These are phyloP conservation scores for Paradoxurus hermaphroditus DNA, from an alignment of 2,113 vertebrate species.

Conservation along the genomic window DNA sequence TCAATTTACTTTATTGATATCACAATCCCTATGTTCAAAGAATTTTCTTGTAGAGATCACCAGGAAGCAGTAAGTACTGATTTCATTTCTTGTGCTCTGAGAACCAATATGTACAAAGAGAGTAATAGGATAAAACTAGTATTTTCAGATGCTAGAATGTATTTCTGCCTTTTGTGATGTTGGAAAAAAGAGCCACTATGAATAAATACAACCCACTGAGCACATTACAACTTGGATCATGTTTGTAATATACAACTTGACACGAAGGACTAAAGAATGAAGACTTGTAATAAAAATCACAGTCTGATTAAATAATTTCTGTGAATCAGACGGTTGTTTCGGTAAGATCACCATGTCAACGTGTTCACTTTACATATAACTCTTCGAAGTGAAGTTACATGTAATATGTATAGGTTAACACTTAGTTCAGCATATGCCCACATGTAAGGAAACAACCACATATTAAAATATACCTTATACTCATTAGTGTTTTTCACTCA, in stretches of 20 bases:
- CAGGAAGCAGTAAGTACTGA: neutral
- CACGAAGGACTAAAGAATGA: neutral
- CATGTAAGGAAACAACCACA: neutral
- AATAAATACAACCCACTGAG: neutral
- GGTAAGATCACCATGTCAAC: neutral
- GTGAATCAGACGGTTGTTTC: neutral
- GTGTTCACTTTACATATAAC: neutral
- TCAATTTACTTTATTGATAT: neutral
- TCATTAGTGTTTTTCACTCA: neutral
- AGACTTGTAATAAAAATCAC: neutral
- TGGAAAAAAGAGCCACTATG: neutral
- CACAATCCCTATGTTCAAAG: neutral
- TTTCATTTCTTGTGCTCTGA: neutral
- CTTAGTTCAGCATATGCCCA: neutral
- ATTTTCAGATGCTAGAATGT: neutral
- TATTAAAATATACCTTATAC: neutral
- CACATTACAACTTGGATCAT: neutral
- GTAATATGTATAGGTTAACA: neutral
- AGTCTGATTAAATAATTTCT: neutral
- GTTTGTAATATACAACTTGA: neutral
- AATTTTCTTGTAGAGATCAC: neutral
- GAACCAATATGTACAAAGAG: neutral
- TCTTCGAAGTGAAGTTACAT: neutral
- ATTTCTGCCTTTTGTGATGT: neutral
- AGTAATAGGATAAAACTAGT: neutral